Conservation (phyloP, 2,888 invertebrate species). For the Caenorhabditis sp. region DNA sequence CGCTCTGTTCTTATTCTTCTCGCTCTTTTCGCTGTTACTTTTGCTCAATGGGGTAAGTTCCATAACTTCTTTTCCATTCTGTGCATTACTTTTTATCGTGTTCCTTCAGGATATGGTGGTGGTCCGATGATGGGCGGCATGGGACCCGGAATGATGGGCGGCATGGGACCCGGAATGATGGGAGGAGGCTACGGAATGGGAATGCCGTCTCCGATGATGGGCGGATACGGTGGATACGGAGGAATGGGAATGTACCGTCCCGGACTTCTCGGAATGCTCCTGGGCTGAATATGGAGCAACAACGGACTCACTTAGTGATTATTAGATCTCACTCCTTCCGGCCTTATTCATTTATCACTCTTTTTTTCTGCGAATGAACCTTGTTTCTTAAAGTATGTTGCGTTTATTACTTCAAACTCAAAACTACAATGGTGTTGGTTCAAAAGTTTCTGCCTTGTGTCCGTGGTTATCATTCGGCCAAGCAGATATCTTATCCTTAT, state of each 20-base stretch:
- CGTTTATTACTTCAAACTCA: too few relatives aligned
- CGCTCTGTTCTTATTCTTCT: slow-evolving; percentile 6
- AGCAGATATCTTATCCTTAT: too few relatives aligned
- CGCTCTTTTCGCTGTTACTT: slow-evolving; percentile 8
- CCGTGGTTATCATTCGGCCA: too few relatives aligned
- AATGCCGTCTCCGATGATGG: background rate
- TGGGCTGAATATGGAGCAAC: slow-evolving; percentile 8
- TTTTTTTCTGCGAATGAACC: too few relatives aligned
- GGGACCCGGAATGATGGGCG: slow-evolving; percentile 35
- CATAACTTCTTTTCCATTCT: background rate
- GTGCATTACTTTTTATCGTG: background rate
- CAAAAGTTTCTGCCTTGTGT: too few relatives aligned
- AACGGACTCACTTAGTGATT: background rate
- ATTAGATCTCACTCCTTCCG: slow-evolving; percentile 1
- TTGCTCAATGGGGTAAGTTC: slow-evolving; percentile 21
- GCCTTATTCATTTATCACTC: too few relatives aligned
- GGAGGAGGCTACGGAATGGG: slow-evolving; percentile 30
- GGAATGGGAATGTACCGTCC: slow-evolving; percentile 44
- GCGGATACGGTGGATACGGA: slow-evolving; percentile 1
- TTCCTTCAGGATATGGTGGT: slow-evolving; percentile 24
- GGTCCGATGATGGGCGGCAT: slow-evolving; percentile 31
- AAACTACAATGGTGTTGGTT: too few relatives aligned
- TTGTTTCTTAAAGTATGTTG: too few relatives aligned
- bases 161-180: slow-evolving; percentile 27
- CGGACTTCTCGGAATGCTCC: slow-evolving; percentile 39